Evolutionary conservation across 64 coral and sea anemone species (phyloP), one percentile per base, ranked within the genome.

Genomic region (Hydrozoanthus tunicans): DNA sequence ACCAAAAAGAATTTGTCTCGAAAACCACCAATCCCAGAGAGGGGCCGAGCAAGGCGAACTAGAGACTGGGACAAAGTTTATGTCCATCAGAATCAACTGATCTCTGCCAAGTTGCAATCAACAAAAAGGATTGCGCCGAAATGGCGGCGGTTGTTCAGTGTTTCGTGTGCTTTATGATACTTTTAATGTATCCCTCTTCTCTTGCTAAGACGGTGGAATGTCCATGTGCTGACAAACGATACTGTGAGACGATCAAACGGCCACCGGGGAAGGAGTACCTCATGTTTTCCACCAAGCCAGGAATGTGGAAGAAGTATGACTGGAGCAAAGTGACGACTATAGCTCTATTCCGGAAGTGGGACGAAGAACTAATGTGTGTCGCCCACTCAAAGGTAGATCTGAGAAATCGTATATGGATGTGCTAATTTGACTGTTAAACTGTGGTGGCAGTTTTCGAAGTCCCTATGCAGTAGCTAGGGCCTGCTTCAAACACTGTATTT

Each of bases 241-340:
- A 94, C 26, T 97, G 95, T 58, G 90, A 97, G 54, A 79, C 95
- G 3, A 97, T 97, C 51, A 64, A 83, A 9, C 86, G 95, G 51
- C 95, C 95, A 6, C 95, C 81, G 6, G 95, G 95, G 62, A 97
- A 92, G 73, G 95, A 97, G 65, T 97, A 86, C 24, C 90, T 97
- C 3, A 92, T 97, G 90, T 97, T 93, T 90, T 91, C 95, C 5
- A 92, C 82, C 3, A 94, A 93, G 56, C 92, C 95, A 0, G 13
- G 73, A 12, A 86, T 92, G 6, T 99, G 97, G 97, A 93, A 69
- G 58, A 90, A 96, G 10, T 99, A 96, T 75, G 92, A 99, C 64
- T 99, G 97, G 97, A 79, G 6, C 0, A 91, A 92, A 57, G 91
- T 99, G 7, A 99, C 97, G 0, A 99, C 97, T 6, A 93, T 99